A percentile compares a stretch with the other conserved stretches of the same genome.
Conservation (phyloP, 2,888 invertebrate genomes). For the Stramonita haemastoma region DNA sequence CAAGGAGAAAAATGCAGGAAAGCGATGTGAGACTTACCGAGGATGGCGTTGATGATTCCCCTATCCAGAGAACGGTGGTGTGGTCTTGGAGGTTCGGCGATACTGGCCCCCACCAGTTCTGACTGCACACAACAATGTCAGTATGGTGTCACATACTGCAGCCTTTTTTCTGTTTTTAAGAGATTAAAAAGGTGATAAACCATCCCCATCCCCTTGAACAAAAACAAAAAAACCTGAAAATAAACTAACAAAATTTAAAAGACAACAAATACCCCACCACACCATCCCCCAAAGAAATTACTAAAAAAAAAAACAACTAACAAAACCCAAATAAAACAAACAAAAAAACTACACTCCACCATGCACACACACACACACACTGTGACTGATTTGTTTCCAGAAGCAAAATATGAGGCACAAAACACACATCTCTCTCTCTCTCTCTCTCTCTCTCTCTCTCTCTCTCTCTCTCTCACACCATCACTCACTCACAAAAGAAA, state of each 20-base stretch:
- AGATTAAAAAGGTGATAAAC: no score
- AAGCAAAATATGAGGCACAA: no score
- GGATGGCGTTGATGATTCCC: conserved; percentile 51
- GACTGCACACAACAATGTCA: conserved; percentile 38
- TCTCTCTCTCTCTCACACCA: no score
- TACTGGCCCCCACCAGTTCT: conserved; percentile 52
- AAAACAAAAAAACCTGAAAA: neutral
- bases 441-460: no score
- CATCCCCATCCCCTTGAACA: neutral
- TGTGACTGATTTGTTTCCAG: neutral
- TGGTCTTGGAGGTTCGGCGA: conserved; percentile 52
- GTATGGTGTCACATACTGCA: no score
- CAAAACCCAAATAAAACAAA: neutral
- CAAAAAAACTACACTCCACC: neutral
- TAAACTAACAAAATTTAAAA: neutral
- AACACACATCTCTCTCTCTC: no score
- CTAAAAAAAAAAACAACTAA: neutral
- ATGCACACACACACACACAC: neutral
- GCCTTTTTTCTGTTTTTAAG: no score
- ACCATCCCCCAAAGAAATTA: no score
- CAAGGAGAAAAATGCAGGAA: neutral
- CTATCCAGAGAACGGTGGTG: conserved; percentile 49
- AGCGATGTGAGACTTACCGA: conserved; percentile 42
- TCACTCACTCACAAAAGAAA: no score
- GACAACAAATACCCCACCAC: neutral